phyloP scores from a whole-genome alignment of 2,113 vertebrate species.

The Ploceus nigricollis region DNA sequence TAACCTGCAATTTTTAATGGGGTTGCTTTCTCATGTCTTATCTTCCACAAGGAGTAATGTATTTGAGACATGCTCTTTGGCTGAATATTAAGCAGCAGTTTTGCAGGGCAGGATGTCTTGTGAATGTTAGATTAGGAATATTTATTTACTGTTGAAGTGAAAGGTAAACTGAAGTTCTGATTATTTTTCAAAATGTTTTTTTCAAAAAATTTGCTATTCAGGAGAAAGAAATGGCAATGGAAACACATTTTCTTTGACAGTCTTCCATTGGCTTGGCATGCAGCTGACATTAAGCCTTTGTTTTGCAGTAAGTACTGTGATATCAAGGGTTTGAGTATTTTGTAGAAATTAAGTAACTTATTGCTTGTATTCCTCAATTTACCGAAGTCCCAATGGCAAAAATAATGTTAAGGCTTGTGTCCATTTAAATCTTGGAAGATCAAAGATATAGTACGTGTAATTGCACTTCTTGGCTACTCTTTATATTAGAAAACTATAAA shows the following conservation, averaged over 20 bases:
- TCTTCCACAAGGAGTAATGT: neutral
- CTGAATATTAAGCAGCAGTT: neutral
- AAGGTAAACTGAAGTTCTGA: neutral
- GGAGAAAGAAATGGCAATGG: neutral
- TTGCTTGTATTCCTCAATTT: neutral
- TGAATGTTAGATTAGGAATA: neutral
- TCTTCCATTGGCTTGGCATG: neutral
- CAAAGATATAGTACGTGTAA: neutral
- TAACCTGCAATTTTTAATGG: neutral
- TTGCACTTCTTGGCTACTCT: neutral
- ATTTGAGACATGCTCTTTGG: neutral
- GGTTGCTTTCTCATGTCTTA: neutral
- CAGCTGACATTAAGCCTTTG: neutral
- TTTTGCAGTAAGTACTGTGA: neutral
- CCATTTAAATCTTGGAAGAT: neutral
- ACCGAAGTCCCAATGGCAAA: neutral
- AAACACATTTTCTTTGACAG: neutral
- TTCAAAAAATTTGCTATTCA: neutral
- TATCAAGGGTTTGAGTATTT: neutral
- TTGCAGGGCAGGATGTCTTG: neutral
- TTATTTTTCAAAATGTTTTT: neutral
- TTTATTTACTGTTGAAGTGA: neutral
- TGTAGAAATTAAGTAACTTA: neutral
- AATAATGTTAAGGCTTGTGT: neutral
- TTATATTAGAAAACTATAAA: neutral